Evolutionary conservation across 2,113 vertebrate species (phyloP), one percentile per base, ranked within the genome.

Genomic region (Hirundichthys speculiger): DNA sequence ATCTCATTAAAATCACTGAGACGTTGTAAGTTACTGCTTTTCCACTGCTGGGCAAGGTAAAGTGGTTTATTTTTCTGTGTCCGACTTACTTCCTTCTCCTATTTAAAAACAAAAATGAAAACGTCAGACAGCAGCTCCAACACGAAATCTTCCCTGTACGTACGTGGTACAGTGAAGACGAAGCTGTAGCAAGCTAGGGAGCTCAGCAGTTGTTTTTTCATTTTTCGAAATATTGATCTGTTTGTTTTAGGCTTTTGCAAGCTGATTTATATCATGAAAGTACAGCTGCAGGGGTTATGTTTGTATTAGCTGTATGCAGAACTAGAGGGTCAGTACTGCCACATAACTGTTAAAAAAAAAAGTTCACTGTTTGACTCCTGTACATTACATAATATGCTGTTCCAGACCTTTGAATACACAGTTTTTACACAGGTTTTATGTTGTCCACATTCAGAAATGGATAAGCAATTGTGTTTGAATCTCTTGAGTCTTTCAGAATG

Each of bases 31-130:
- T 66, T 59, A 66, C 65, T 24, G 11, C 67, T 79, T 71, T 63
- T 16, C 64, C 53, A 65, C 50, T 40, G 51, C 4, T 0, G 69
- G 30, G 41, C 64, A 54, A 34, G 39, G 46, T 55, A 57, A 64
- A 73, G 67, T 54, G 55, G 82, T 85, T 83, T 89, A 85, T 87
- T 90, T 92, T 90, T 68, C 48, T 45, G 49, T 82, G 64, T 70
- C 54, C 77, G 20, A 15, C 63, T 34, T 34, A 34, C 11, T 34
- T 34, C n/a, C n/a, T n/a, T n/a, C n/a, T n/a, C n/a, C n/a, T n/a
- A n/a, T n/a, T n/a, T n/a, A n/a, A n/a, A n/a, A n/a, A n/a, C n/a
- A n/a, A n/a, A n/a, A n/a, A n/a, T n/a, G n/a, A n/a, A n/a, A n/a
- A n/a, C n/a, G n/a, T n/a, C n/a, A n/a, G n/a, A n/a, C n/a, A n/a